Base-by-base conservation (phyloP, 2,888 invertebrate species). In the Poecilus cupreus region DNA sequence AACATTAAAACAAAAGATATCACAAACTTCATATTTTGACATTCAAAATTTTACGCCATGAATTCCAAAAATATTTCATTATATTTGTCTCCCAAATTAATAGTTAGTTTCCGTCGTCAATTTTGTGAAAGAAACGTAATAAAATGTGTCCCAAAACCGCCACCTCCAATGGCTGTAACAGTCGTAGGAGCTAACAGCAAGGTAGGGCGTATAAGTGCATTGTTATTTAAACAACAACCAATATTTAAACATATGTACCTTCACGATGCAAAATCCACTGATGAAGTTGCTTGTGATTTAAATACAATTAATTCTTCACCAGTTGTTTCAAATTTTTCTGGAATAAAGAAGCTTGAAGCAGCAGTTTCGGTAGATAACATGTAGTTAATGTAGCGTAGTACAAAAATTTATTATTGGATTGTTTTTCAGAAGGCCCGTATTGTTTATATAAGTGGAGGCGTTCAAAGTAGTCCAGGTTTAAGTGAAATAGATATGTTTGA, bases 221-320 rank as follows among this genome's bases (percentile, higher is more conserved):
- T 89, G 1, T 83, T 88, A 6, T 82, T 89, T 24, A 89, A 89
- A 82, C 87, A 88, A 82, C 85, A 85, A 75, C 85, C 85, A 0
- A 24, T 85, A 3, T 84, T 89, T 18, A 84, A 87, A 3, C 88
- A 88, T 82, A 80, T 89, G 16, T 83, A 88, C 37, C 81, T 89
- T 6, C 88, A 87, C 82, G 88, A 88, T 39, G 85, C 84, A 60
- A 83, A 83, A 22, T 83, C 84, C 46, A 83, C 86, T 8, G 85
- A 85, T 82, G 84, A 83, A 0, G 83, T 87, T 3, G 88, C 86
- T 3, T 82, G 86, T 26, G 89, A 89, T 83, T 83, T 89, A 46
- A 87, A 86, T 78, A 86, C 87, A 39, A 88, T 89, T 22, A 88
- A 89, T 83, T 88, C 88, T 0, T 86, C 84, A 60, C 84, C 87